A percentile compares a stretch with the other conserved stretches of the same genome.
phyloP scores from a whole-genome alignment of 2,113 vertebrate species.

The Poicephalus gulielmi region DNA sequence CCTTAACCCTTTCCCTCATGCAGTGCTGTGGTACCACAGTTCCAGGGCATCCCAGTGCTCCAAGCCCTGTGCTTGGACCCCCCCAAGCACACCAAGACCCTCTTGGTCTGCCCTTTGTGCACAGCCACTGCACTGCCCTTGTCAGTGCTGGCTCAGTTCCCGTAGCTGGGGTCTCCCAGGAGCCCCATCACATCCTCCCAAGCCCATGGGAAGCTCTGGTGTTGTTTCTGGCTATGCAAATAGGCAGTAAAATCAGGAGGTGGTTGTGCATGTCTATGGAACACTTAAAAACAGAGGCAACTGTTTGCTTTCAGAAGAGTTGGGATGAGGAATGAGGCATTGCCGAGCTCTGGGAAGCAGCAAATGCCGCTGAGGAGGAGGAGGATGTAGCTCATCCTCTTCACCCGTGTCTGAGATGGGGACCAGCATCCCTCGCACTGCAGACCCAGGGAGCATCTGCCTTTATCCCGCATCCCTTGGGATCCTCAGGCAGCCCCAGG shows the following conservation, averaged over 20 bases:
- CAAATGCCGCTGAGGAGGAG: background rate
- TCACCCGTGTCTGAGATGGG: fast-evolving
- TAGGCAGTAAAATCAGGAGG: background rate
- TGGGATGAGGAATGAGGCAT: fast-evolving
- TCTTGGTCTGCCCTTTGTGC: too few species aligned
- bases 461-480: fast-evolving
- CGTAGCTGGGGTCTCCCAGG: background rate
- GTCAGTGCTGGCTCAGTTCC: background rate
- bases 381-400: background rate
- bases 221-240: background rate
- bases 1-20: background rate
- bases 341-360: background rate
- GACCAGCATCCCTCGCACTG: background rate
- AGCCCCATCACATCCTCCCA: background rate
- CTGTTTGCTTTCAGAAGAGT: background rate
- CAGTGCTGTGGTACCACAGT: background rate
- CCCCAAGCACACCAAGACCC: background rate
- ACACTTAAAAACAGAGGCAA: fast-evolving
- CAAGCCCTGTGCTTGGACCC: background rate
- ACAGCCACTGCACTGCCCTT: fast-evolving
- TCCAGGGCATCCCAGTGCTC: fast-evolving
- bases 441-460: background rate
- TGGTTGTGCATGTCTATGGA: background rate
- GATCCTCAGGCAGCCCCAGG: fast-evolving
- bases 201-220: background rate